A percentile compares a stretch with the other conserved stretches of the same genome.
Conservation (phyloP, 2,113 vertebrate species). For the Pelodiscus sinensis region DNA sequence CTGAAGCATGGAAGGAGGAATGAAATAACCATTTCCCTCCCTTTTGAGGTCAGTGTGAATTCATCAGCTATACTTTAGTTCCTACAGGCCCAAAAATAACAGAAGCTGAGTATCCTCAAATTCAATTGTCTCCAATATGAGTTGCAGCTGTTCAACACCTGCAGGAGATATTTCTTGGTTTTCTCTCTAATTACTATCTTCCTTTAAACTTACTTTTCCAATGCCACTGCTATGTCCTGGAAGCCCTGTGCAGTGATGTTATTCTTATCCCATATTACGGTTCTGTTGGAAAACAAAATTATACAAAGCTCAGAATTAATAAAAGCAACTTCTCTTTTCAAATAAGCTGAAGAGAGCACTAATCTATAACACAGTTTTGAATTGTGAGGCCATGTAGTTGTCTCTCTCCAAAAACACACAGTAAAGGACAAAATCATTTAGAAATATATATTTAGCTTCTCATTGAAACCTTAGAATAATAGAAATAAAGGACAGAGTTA, state of each 20-base stretch:
- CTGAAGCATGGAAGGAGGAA: background rate
- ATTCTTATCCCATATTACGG: slow-evolving; percentile 98
- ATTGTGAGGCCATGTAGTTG: background rate
- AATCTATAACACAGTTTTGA: background rate
- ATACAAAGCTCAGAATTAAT: background rate
- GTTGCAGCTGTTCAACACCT: slow-evolving; percentile 18
- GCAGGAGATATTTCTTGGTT: background rate
- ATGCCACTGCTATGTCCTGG: slow-evolving; percentile 94
- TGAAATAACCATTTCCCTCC: background rate
- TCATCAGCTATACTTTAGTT: slow-evolving; percentile 40
- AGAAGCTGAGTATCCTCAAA: slow-evolving; percentile 31
- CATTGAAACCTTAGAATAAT: background rate
- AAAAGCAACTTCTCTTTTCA: background rate
- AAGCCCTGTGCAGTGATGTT: slow-evolving; percentile 96
- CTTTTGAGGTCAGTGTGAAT: slow-evolving; percentile 34
- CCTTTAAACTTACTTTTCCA: slow-evolving; percentile 91
- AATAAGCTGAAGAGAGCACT: background rate
- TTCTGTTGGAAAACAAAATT: slow-evolving; percentile 78
- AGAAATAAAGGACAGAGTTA: background rate
- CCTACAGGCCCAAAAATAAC: slow-evolving; percentile 14
- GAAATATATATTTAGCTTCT: background rate
- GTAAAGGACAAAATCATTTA: background rate
- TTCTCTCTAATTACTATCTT: slow-evolving; percentile 1
- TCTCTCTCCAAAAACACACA: background rate
- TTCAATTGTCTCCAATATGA: accelerated